Percentiles rank a stretch among this genome's conserved stretches.
These are phyloP conservation scores for Halcyon badia DNA, from an alignment of 2,797 vertebrate genomes.

Conservation along the genomic window DNA sequence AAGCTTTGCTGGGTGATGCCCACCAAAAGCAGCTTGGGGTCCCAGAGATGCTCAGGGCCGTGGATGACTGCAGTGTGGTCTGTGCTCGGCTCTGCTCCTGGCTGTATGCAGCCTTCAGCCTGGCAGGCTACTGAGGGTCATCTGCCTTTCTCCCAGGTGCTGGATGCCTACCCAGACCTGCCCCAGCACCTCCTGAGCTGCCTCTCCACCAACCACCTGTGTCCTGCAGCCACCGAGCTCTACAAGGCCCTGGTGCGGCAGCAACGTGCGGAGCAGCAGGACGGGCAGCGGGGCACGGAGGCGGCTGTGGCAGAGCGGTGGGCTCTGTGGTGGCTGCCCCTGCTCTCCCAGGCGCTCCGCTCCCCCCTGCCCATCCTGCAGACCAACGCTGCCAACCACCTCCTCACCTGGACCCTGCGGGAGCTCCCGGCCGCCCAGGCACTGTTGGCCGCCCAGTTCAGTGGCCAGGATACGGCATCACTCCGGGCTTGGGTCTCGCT, in stretches of 20 bases:
- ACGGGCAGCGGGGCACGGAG: conserved; percentile 20
- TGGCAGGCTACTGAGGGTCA: background rate
- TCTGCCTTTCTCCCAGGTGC: conserved; percentile 78
- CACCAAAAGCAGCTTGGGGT: background rate
- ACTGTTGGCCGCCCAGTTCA: conserved; percentile 75
- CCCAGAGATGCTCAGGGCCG: background rate
- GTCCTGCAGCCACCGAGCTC: conserved; percentile 84
- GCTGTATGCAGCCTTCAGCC: background rate
- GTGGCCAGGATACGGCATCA: conserved; percentile 57
- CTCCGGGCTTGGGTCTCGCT: conserved; percentile 88
- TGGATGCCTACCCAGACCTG: conserved; percentile 81
- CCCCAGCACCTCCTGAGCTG: conserved; percentile 87
- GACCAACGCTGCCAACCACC: conserved; percentile 81
- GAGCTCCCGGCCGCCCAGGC: conserved; percentile 81
- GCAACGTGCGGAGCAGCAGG: conserved; percentile 76
- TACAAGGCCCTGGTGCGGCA: conserved; percentile 86
- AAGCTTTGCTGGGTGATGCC: background rate
- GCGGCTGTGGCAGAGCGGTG: conserved; percentile 79
- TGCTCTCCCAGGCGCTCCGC: conserved; percentile 82
- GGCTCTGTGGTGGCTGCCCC: conserved; percentile 82
- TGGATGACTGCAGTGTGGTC: background rate
- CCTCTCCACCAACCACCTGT: conserved; percentile 89
- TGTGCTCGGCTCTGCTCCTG: background rate
- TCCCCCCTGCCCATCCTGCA: conserved; percentile 86
- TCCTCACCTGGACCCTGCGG: conserved; percentile 85